phyloP scores from a whole-genome alignment of 1,140 invertebrate genomes.

The Papilio machaon region DNA sequence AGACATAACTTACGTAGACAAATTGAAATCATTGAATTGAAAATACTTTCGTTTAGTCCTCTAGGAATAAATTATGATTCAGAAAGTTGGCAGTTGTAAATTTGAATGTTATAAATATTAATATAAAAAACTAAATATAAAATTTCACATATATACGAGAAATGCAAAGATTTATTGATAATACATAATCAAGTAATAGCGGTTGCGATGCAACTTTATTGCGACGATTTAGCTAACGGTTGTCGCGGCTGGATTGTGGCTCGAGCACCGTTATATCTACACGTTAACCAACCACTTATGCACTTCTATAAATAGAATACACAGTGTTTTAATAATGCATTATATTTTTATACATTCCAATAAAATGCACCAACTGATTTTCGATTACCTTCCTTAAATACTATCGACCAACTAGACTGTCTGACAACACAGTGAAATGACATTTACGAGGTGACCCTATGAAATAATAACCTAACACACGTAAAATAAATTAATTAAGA shows the following conservation, averaged over 20 bases:
- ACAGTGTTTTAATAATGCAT: background rate
- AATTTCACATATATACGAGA: background rate
- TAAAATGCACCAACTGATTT: background rate
- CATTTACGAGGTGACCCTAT: no score
- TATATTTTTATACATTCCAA: background rate
- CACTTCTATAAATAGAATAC: background rate
- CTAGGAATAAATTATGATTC: background rate
- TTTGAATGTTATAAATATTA: background rate
- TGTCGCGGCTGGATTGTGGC: slow-evolving; percentile 3
- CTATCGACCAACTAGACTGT: background rate
- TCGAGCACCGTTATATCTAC: background rate
- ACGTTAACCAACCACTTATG: background rate
- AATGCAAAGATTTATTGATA: slow-evolving; percentile 6
- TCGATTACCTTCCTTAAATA: background rate
- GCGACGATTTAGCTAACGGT: slow-evolving; percentile 14
- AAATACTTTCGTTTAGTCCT: no score
- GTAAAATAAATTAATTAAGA: no score
- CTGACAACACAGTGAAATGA: background rate
- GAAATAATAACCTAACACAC: no score
- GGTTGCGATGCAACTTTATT: background rate
- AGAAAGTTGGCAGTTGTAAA: background rate
- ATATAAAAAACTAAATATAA: background rate
- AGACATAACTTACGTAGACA: no score
- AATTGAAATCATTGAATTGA: no score
- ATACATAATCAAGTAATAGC: background rate